Evolutionary conservation across 2,888 invertebrate genomes (phyloP), one percentile per base, ranked within the genome.

Genomic region (Troilus luridus): DNA sequence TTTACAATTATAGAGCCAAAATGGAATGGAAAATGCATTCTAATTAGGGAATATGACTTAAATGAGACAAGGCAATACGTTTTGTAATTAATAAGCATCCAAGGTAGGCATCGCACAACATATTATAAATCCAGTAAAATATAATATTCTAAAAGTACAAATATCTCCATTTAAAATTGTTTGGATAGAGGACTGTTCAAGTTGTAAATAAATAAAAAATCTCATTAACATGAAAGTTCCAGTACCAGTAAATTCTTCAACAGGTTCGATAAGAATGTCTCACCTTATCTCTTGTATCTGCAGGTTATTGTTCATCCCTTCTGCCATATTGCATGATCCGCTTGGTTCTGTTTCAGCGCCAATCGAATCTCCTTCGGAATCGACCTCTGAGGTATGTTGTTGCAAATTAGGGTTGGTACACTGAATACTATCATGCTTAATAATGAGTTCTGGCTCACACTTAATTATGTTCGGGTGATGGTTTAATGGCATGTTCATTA

Each of bases 371-470:
- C 89, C 89, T 77, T 92, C 92, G 17, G 90, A 91, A 88, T 85
- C 91, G 21, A 6, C 58, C 17, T 81, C 88, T 27, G 56, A 27
- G 1, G 77, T n/a, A 58, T n/a, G 90, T 58, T n/a, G 90, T 58
- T 72, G 72, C 24, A 77, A 24, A 58, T 77, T 72, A 58, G 24
- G 24, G 19, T 56, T 90, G 17, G 67, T 59, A 77, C 56, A 59
- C 58, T 91, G 67, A n/a, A 59, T 91, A n/a, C 67, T 54, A 60
- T 93, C 93, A 60, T 93, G 93, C 27, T 93, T 92, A 21, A 94
- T 92, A 81, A 92, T 92, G n/a, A 93, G 92, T 41, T 93, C 93
- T 9, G 93, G 92, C 89, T 92, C 92, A 88, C 92, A 91, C 90
- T 92, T 92, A 54, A 91, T 88, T 21, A 90, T 58, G 56, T 67